Conservation (phyloP, 2,888 invertebrate genomes). For the Balanococcus diminutus region DNA sequence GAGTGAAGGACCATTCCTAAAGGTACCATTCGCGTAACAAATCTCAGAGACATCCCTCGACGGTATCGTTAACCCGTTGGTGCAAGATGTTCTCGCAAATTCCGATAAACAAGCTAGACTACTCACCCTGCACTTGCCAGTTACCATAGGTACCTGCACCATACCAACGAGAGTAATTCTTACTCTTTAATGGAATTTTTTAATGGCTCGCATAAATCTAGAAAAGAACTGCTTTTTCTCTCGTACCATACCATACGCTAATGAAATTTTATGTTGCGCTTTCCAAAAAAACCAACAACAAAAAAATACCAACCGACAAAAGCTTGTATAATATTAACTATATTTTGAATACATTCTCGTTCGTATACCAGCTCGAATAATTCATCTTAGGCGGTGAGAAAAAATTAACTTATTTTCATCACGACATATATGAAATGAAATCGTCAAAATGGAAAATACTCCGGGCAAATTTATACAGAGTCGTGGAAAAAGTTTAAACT, state of each 20-base stretch:
- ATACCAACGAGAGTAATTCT: slow-evolving; percentile 15
- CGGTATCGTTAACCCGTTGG: slow-evolving; percentile 15
- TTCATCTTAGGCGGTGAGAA: not conserved
- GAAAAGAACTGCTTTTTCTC: not conserved
- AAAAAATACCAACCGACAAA: not conserved
- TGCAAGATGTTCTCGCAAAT: slow-evolving; percentile 21
- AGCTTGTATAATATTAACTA: not conserved
- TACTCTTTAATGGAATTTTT: slow-evolving; percentile 25
- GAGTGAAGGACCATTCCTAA: not conserved
- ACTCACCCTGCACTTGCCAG: not conserved
- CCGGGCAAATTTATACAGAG: not conserved
- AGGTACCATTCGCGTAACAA: slow-evolving; percentile 14
- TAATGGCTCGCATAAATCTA: slow-evolving; percentile 31
- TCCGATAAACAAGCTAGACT: slow-evolving; percentile 22
- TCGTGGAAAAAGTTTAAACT: slow-evolving; percentile 18
- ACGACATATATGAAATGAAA: not conserved
- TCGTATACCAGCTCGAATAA: not conserved
- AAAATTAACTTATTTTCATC: not conserved
- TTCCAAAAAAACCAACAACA: not conserved
- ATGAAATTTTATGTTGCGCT: not conserved
- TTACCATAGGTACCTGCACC: not conserved
- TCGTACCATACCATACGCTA: not conserved
- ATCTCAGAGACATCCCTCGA: slow-evolving; percentile 14
- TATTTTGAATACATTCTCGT: not conserved
- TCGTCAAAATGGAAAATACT: not conserved